Conservation (phyloP, 2,888 invertebrate species). For the Plagiodera versicolora region DNA sequence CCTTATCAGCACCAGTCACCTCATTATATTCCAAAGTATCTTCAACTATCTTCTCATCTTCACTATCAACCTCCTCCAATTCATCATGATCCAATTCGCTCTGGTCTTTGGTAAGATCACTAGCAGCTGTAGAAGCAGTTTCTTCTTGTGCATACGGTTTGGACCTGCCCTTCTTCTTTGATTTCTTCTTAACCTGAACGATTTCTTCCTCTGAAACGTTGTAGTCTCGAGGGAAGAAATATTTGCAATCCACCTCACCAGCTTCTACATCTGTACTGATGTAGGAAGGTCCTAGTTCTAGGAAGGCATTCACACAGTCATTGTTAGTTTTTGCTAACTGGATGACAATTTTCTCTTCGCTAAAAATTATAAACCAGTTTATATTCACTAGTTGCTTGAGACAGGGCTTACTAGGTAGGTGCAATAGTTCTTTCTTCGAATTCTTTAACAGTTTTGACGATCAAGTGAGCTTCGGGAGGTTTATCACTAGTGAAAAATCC, state of each 20-base stretch:
- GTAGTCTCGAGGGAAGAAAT: constrained; percentile 71
- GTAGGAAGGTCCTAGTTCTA: constrained; percentile 67
- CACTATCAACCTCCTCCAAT: constrained; percentile 34
- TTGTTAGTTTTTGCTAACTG: constrained; percentile 67
- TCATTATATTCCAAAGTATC: constrained; percentile 31
- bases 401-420: constrained; percentile 57
- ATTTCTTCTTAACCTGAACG: constrained; percentile 59
- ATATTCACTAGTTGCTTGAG: background rate
- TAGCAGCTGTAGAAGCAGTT: constrained; percentile 21
- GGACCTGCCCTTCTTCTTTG: constrained; percentile 52
- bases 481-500: constrained; percentile 71
- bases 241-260: constrained; percentile 64
- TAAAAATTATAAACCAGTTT: constrained; percentile 44
- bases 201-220: constrained; percentile 57
- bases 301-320: constrained; percentile 65
- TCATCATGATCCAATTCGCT: constrained; percentile 30
- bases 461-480: constrained; percentile 61
- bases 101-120: constrained; percentile 28
- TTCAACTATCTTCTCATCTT: constrained; percentile 37
- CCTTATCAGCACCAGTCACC: constrained; percentile 53
- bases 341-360: constrained; percentile 69
- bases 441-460: constrained; percentile 65
- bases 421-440: constrained; percentile 61
- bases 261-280: constrained; percentile 67
- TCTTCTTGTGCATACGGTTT: constrained; percentile 32